Conservation (phyloP, 2,797 vertebrate genomes). For the Manis pentadactyla region DNA sequence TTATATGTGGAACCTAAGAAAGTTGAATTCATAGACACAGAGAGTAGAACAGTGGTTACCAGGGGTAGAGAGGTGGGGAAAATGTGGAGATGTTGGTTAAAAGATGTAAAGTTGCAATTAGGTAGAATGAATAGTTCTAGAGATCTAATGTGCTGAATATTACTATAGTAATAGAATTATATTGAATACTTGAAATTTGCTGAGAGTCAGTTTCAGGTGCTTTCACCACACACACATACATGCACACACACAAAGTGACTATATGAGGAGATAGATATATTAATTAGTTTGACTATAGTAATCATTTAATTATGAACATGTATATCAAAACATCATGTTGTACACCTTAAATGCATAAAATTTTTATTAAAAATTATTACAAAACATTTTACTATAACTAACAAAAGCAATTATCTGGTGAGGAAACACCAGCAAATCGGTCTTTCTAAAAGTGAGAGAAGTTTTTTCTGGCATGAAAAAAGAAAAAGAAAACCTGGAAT, state of each 20-base stretch:
- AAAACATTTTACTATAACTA: background rate
- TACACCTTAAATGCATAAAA: background rate
- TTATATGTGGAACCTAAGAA: background rate
- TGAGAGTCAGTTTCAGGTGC: background rate
- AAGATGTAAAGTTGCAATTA: background rate
- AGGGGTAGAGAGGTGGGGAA: background rate
- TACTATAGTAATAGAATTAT: background rate
- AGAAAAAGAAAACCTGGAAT: background rate
- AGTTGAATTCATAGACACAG: background rate
- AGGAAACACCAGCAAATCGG: background rate
- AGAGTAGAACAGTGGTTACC: background rate
- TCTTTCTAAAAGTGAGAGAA: slow-evolving; percentile 49
- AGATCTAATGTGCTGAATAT: background rate
- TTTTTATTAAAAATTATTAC: background rate
- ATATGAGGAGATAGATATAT: background rate
- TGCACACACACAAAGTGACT: background rate
- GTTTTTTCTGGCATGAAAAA: slow-evolving; percentile 10
- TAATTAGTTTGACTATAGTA: background rate
- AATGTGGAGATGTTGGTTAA: background rate
- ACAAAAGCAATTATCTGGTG: background rate
- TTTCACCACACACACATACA: background rate
- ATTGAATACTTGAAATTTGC: background rate
- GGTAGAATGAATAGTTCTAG: background rate
- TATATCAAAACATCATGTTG: background rate
- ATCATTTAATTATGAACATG: background rate